phyloP scores from a whole-genome alignment of 2,888 invertebrate genomes.

The Linnaemya tessellans region DNA sequence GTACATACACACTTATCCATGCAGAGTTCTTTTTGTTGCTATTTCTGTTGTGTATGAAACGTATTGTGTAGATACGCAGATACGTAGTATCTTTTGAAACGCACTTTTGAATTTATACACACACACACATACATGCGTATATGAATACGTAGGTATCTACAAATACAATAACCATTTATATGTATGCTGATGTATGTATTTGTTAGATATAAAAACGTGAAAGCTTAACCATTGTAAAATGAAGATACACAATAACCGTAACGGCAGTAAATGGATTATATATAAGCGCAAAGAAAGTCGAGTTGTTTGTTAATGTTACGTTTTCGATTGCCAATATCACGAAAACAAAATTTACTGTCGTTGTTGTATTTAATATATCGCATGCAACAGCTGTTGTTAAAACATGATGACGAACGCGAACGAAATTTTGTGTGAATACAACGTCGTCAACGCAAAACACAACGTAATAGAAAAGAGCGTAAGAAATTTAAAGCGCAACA shows the following conservation, averaged over 20 bases:
- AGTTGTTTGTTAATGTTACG: background rate
- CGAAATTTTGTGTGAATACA: background rate
- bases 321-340: conserved; percentile 48
- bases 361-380: conserved; percentile 3
- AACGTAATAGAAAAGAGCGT: conserved; percentile 32
- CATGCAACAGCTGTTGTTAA: conserved; percentile 62
- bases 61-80: background rate
- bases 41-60: conserved; percentile 2
- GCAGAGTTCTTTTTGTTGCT: background rate
- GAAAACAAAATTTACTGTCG: conserved; percentile 12
- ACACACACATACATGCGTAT: conserved; percentile 63
- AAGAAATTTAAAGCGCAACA: conserved; percentile 47
- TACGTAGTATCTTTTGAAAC: conserved; percentile 1
- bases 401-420: conserved; percentile 51
- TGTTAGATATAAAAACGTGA: conserved; percentile 60
- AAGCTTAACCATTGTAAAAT: conserved; percentile 53
- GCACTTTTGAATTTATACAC: background rate
- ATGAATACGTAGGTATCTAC: conserved; percentile 12
- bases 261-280: conserved; percentile 33
- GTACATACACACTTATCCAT: background rate
- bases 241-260: conserved; percentile 5
- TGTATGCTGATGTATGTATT: background rate
- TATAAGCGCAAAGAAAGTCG: conserved; percentile 56
- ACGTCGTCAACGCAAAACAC: background rate
- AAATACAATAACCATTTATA: no score